A percentile compares a stretch with the other conserved stretches of the same genome.
These are phyloP conservation scores for Lichenostomus cassidix DNA, from an alignment of 2,113 vertebrate genomes.

Conservation along the genomic window DNA sequence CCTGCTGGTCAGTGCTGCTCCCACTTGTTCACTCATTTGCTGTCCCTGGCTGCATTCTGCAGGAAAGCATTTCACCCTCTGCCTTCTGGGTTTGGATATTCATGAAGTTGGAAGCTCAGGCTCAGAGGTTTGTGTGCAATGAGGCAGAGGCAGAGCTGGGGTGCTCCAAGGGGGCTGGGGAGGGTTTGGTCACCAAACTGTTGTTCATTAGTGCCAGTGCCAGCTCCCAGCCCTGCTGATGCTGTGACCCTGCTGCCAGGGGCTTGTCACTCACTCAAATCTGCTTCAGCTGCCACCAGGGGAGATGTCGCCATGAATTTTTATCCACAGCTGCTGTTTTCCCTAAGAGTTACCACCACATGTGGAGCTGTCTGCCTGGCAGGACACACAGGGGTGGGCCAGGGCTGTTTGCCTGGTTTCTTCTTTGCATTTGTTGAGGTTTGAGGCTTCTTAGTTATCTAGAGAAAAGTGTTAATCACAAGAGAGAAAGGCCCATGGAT, in stretches of 20 bases:
- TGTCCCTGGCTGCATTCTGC: background rate
- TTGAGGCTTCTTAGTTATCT: background rate
- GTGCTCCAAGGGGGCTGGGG: background rate
- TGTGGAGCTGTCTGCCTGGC: background rate
- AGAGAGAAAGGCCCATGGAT: background rate
- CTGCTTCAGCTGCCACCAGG: background rate
- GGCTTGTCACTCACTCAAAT: too few species aligned
- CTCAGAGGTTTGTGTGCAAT: background rate
- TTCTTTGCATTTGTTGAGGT: background rate
- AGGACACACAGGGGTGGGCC: background rate
- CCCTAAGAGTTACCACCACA: background rate
- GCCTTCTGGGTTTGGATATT: background rate
- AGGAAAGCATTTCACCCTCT: background rate
- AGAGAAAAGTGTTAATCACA: background rate
- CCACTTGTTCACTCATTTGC: background rate
- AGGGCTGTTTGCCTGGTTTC: background rate
- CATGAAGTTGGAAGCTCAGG: rapidly evolving
- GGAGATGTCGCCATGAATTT: background rate
- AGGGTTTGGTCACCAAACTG: background rate
- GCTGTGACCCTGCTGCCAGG: background rate
- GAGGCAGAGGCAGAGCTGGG: background rate
- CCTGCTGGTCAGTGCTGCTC: background rate
- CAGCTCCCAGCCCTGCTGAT: background rate
- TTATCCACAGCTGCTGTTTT: background rate
- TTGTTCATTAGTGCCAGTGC: rapidly evolving